Conservation (phyloP, 2,797 vertebrate genomes). For the Alosa sapidissima region DNA sequence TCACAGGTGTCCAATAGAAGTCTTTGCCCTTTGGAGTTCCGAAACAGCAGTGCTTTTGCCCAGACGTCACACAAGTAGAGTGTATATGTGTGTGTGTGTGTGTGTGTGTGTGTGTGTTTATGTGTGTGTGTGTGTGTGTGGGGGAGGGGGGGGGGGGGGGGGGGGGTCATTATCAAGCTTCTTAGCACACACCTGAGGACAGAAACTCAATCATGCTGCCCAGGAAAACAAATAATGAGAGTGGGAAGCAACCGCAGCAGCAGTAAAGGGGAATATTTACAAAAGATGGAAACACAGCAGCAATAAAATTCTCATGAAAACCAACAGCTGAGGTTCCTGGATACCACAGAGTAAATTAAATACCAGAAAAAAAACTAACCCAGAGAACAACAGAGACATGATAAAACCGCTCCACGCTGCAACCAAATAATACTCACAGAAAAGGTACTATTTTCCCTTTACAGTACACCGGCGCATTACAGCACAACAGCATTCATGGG, state of each 20-base stretch:
- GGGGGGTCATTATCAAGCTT: neutral
- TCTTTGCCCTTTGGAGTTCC: conserved; percentile 14
- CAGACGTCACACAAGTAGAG: neutral
- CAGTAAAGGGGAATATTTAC: neutral
- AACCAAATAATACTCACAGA: neutral
- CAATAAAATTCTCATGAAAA: neutral
- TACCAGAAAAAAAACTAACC: neutral
- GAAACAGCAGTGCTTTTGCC: neutral
- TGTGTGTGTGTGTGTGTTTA: conserved; percentile 12
- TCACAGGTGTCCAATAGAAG: conserved; percentile 13
- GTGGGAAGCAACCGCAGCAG: neutral
- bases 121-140: neutral
- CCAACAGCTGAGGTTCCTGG: no score
- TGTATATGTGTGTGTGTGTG: neutral
- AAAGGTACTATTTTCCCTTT: no score
- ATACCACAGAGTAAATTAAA: neutral
- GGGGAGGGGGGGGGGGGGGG: neutral
- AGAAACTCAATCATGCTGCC: neutral
- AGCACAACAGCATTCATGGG: neutral
- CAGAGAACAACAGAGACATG: neutral
- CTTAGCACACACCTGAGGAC: neutral
- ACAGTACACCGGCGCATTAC: no score
- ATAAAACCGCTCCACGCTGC: neutral
- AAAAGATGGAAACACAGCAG: neutral
- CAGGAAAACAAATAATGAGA: neutral